These are phyloP conservation scores for Gnathonemus longibarbis DNA, from an alignment of 2,113 vertebrate species.

Conservation along the genomic window DNA sequence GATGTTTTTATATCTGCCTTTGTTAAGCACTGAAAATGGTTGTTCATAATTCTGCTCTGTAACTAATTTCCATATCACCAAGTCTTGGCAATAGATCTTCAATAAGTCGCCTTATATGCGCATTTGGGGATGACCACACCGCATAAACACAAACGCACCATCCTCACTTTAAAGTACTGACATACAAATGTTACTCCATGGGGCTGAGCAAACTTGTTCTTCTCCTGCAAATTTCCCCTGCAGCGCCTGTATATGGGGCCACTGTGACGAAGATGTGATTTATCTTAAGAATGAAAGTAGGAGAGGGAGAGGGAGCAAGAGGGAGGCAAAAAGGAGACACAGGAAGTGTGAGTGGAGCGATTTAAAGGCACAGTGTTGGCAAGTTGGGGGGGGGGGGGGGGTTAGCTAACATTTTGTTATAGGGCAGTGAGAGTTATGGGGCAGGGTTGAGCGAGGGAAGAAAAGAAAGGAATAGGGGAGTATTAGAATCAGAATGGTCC, in stretches of 20 bases:
- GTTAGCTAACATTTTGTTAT: background rate
- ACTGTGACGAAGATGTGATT: background rate
- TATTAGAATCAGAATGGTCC: background rate
- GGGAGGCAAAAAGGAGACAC: background rate
- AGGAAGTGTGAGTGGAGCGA: background rate
- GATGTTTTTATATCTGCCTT: background rate
- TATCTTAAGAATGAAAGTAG: background rate
- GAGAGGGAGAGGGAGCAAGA: background rate
- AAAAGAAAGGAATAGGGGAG: background rate
- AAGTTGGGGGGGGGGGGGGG: background rate
- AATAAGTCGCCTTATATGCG: background rate
- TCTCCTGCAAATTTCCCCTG: background rate
- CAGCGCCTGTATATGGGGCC: background rate
- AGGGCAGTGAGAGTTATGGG: background rate
- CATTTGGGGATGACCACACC: background rate
- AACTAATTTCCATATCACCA: background rate
- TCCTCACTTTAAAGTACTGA: background rate
- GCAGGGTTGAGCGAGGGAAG: background rate
- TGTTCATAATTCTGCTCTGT: background rate
- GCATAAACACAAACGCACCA: background rate
- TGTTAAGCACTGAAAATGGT: background rate
- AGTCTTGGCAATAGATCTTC: background rate
- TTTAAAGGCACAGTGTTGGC: background rate
- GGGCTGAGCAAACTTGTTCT: background rate
- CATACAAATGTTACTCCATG: background rate